phyloP scores from a whole-genome alignment of 2,797 vertebrate genomes.

The Knipowitschia caucasica region DNA sequence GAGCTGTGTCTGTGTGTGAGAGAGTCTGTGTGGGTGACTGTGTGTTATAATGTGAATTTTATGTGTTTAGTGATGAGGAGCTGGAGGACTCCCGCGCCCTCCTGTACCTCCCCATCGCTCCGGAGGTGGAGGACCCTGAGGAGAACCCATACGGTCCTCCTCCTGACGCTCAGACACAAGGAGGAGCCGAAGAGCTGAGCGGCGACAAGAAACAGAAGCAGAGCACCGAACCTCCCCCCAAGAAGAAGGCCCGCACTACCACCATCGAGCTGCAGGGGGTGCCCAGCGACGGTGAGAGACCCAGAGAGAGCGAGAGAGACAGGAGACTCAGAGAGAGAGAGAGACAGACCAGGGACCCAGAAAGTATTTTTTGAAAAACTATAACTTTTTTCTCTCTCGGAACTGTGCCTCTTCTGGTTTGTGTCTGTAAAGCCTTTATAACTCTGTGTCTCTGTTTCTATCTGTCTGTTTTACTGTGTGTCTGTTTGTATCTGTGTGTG shows the following conservation, averaged over 20 bases:
- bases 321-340: too few relatives aligned
- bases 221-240: conserved; percentile 85
- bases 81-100: conserved; percentile 93
- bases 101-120: conserved; percentile 94
- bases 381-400: too few relatives aligned
- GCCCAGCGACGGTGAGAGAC: conserved; percentile 87
- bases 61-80: conserved; percentile 85
- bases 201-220: conserved; percentile 90
- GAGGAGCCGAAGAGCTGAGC: conserved; percentile 70
- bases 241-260: conserved; percentile 97
- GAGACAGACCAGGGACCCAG: too few relatives aligned
- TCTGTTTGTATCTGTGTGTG: not conserved
- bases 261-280: conserved; percentile 97
- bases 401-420: too few relatives aligned
- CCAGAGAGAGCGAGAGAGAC: too few relatives aligned
- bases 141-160: conserved; percentile 96
- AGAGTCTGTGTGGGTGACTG: not conserved
- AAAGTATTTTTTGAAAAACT: too few relatives aligned
- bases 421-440: too few relatives aligned
- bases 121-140: conserved; percentile 96
- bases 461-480: too few relatives aligned
- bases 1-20: conserved; percentile 10
- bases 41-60: not conserved
- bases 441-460: too few relatives aligned
- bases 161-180: conserved; percentile 81